phyloP scores from a whole-genome alignment of 2,797 vertebrate genomes.

The Gallinago nigripennis region DNA sequence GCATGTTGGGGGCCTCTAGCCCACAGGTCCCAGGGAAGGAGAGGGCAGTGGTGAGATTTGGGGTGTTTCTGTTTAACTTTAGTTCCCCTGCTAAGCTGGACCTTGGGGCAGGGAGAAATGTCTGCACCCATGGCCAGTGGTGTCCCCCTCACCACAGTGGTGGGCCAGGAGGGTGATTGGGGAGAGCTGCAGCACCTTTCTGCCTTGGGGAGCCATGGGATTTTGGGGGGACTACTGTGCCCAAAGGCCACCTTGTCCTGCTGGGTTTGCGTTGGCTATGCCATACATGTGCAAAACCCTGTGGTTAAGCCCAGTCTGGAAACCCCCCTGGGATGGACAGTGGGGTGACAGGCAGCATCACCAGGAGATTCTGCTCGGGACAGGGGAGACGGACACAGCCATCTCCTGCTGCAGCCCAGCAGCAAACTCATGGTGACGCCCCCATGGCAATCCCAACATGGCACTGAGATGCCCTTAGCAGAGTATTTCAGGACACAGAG shows the following conservation, averaged over 20 bases:
- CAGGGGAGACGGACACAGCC: not conserved
- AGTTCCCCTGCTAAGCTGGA: not conserved
- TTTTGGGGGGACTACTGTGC: not conserved
- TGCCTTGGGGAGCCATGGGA: not conserved
- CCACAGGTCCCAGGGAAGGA: not conserved
- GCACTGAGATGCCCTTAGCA: not conserved
- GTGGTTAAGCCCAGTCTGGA: not conserved
- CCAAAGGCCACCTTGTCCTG: not conserved
- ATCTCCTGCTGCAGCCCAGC: not conserved
- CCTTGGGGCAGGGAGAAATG: not conserved
- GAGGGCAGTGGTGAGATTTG: too few relatives aligned
- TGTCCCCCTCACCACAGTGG: not conserved
- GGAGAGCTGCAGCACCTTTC: not conserved
- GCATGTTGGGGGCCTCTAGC: not conserved
- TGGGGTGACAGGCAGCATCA: accelerated
- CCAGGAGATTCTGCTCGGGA: not conserved
- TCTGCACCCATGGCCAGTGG: not conserved
- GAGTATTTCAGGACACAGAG: accelerated
- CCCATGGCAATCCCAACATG: accelerated
- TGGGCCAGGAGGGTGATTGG: accelerated
- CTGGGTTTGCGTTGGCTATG: not conserved
- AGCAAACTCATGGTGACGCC: accelerated
- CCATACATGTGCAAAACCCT: accelerated
- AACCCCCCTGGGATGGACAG: accelerated
- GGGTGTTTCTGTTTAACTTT: not conserved